Percentiles rank a stretch among this genome's conserved stretches.
Conservation (phyloP, 2,113 vertebrate genomes). For the Rhinolophus ferrumequinum region DNA sequence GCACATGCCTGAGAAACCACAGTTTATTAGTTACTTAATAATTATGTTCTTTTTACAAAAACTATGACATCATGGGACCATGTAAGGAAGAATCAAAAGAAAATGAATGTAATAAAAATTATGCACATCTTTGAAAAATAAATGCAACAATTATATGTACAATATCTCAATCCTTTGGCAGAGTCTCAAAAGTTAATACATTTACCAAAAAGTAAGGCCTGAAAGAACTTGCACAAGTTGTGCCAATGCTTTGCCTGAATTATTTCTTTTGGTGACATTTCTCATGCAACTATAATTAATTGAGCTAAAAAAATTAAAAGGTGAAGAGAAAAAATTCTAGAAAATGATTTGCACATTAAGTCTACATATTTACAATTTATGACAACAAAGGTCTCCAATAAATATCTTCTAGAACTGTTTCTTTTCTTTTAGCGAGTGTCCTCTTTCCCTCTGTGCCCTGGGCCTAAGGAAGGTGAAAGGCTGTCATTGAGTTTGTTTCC, state of each 20-base stretch:
- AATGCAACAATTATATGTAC: background rate
- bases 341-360: background rate
- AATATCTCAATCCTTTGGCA: background rate
- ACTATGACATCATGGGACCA: background rate
- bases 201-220: background rate
- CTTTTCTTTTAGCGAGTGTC: conserved; percentile 8
- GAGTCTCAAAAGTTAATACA: background rate
- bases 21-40: conserved; percentile 15
- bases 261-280: conserved; percentile 42
- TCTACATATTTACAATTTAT: background rate
- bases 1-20: conserved; percentile 54
- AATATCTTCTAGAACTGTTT: background rate
- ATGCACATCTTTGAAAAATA: conserved; percentile 13
- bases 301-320: background rate
- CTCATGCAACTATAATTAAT: conserved; percentile 12
- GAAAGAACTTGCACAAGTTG: conserved; percentile 11
- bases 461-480: background rate
- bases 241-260: background rate
- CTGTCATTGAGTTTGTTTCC: background rate
- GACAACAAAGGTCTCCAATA: conserved; percentile 1
- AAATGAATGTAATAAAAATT: conserved; percentile 17
- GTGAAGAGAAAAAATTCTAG: background rate
- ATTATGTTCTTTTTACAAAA: background rate
- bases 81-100: background rate
- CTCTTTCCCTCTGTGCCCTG: background rate